A percentile compares a stretch with the other conserved stretches of the same genome.
Conservation (phyloP, 2,113 vertebrate species). For the Notechis scutatus region DNA sequence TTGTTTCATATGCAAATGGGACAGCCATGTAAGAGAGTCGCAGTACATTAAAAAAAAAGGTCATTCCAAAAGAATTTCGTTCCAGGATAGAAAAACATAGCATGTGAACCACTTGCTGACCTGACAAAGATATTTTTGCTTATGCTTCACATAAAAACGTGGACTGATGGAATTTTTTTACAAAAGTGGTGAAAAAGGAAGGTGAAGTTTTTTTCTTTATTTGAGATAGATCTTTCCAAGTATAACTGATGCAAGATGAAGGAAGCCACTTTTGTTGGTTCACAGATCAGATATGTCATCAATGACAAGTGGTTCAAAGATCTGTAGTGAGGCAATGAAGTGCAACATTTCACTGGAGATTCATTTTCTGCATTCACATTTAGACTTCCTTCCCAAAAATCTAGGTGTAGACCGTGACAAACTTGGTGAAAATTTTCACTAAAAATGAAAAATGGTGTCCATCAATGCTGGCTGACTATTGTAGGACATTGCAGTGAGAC, state of each 20-base stretch:
- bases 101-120: neutral
- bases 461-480: neutral
- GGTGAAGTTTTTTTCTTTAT: neutral
- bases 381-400: neutral
- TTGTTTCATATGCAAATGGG: neutral
- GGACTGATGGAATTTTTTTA: neutral
- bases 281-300: neutral
- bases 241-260: neutral
- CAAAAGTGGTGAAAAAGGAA: neutral
- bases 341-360: neutral
- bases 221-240: neutral
- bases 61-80: rapidly evolving
- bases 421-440: neutral
- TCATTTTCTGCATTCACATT: neutral
- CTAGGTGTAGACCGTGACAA: neutral
- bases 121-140: neutral
- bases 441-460: neutral
- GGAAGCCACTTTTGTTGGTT: neutral
- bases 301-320: neutral
- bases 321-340: neutral
- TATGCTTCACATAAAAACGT: neutral
- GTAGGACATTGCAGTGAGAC: neutral
- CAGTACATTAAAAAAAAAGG: neutral
- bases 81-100: neutral
- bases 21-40: neutral